Evolutionary conservation across 2,797 vertebrate species (phyloP).

Genomic region (Florisuga fusca): DNA sequence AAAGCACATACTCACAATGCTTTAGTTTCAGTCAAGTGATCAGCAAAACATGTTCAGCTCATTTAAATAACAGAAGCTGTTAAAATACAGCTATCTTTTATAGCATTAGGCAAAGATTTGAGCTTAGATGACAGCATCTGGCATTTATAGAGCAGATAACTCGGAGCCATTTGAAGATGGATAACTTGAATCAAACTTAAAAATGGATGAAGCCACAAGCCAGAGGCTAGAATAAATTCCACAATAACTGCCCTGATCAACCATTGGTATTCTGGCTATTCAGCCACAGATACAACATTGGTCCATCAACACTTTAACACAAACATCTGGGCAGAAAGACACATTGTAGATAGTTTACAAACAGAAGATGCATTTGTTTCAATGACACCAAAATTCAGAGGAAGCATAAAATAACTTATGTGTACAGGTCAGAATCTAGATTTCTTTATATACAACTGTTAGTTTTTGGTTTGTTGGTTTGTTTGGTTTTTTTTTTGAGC

Average conservation of each 20-base stretch:
- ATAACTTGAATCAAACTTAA: slow-evolving; percentile 60
- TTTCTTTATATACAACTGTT: neutral
- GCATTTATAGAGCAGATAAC: slow-evolving; percentile 68
- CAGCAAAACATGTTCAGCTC: slow-evolving; percentile 45
- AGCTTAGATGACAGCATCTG: slow-evolving; percentile 62
- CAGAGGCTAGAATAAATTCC: slow-evolving; percentile 42
- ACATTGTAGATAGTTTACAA: neutral
- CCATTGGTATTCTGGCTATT: slow-evolving; percentile 31
- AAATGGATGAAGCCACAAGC: slow-evolving; percentile 47
- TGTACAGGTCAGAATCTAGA: neutral
- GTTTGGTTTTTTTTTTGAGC: neutral
- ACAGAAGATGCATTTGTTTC: slow-evolving; percentile 42
- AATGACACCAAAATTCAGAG: slow-evolving; percentile 11
- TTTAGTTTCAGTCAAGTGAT: slow-evolving; percentile 67
- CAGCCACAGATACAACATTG: slow-evolving; percentile 29
- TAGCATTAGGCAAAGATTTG: slow-evolving; percentile 52
- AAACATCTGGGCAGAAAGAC: slow-evolving; percentile 30
- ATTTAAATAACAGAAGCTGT: slow-evolving; percentile 73
- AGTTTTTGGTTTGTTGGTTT: no score
- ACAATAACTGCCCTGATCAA: slow-evolving; percentile 1
- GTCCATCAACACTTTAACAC: slow-evolving; percentile 26
- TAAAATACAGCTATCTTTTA: slow-evolving; percentile 68
- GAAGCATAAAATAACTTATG: neutral
- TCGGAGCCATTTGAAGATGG: slow-evolving; percentile 54
- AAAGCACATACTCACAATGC: slow-evolving; percentile 74